These are phyloP conservation scores for Rhamnusium bicolor DNA, from an alignment of 2,888 invertebrate genomes.

Conservation along the genomic window DNA sequence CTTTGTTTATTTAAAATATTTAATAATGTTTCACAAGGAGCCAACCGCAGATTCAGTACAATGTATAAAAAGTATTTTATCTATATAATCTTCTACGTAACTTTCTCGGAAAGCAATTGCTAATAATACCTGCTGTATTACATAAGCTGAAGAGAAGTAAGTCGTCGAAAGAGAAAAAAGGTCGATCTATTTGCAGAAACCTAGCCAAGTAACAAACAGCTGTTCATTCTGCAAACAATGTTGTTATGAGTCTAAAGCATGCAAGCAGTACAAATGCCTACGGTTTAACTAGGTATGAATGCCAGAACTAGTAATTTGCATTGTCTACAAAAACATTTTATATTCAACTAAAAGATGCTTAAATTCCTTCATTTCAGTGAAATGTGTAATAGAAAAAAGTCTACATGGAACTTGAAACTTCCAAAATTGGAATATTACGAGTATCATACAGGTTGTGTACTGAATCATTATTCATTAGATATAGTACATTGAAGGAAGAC, in stretches of 20 bases:
- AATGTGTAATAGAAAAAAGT: neutral
- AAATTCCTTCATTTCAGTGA: conserved; percentile 3
- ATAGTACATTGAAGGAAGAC: too few relatives aligned
- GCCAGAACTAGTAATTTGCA: conserved; percentile 11
- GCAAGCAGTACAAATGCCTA: conserved; percentile 13
- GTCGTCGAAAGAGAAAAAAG: conserved; percentile 31
- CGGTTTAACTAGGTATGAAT: conserved; percentile 9
- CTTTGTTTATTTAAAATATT: too few relatives aligned
- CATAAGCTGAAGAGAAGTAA: conserved; percentile 23
- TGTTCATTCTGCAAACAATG: conserved; percentile 19
- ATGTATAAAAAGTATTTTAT: too few relatives aligned
- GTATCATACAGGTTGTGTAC: too few relatives aligned
- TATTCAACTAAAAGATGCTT: neutral
- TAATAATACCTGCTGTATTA: conserved; percentile 13
- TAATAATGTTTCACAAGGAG: too few relatives aligned
- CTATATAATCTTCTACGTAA: neutral
- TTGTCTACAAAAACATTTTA: conserved; percentile 1
- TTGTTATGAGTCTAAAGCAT: conserved; percentile 13
- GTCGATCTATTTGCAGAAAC: conserved; percentile 40
- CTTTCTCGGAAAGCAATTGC: neutral
- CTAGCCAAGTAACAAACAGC: conserved; percentile 36
- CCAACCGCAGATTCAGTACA: too few relatives aligned
- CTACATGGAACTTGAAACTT: too few relatives aligned
- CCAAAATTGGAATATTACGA: too few relatives aligned
- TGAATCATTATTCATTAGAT: too few relatives aligned